Evolutionary conservation across 2,888 invertebrate species (phyloP), one percentile per base, ranked within the genome.

Genomic region (Drosophila quasianomalipes): DNA sequence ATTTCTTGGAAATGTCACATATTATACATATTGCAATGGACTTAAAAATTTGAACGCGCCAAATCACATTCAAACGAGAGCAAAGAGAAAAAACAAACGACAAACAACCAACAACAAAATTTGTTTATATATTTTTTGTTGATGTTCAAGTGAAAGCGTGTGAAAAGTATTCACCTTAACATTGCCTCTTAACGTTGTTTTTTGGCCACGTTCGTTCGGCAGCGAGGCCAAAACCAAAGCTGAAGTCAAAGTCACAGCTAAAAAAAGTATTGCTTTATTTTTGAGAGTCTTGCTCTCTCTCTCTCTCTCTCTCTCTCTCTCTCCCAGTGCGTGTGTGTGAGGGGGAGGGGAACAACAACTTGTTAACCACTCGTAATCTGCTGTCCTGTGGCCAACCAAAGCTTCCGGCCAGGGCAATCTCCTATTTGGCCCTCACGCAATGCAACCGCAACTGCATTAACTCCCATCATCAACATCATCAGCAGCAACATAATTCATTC

Each of bases 111-210:
- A 33, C 22, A 57, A 47, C 49, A 12, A 68, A 73, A 71, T 81
- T 80, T 73, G 63, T 81, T 80, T 47, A 67, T 71, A 44, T 57
- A 55, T 19, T 19, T 37, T 51, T 68, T 77, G 71, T 65, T 71
- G 57, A 67, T 72, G 72, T 79, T 59, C 61, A 76, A 89, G 85
- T 86, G 85, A 86, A 86, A 86, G 85, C 89, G 85, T 89, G 85
- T 84, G 85, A 88, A 85, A 83, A 82, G 77, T 66, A 73, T 68
- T 69, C 66, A 57, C 59, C 73, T 79, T 69, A 71, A 81, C 82
- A 77, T 77, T 76, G 76, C 63, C 58, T 22, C 58, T 44, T 44
- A 41, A 31, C 68, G 72, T 67, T 66, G 37, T 30, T 35, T 35
- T 57, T 57, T 57, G 57, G 39, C 57, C 57, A 80, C 81, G 59